Evolutionary conservation across 2,888 invertebrate genomes (phyloP), one percentile per base, ranked within the genome.

Genomic region (Antheraea yamamai): DNA sequence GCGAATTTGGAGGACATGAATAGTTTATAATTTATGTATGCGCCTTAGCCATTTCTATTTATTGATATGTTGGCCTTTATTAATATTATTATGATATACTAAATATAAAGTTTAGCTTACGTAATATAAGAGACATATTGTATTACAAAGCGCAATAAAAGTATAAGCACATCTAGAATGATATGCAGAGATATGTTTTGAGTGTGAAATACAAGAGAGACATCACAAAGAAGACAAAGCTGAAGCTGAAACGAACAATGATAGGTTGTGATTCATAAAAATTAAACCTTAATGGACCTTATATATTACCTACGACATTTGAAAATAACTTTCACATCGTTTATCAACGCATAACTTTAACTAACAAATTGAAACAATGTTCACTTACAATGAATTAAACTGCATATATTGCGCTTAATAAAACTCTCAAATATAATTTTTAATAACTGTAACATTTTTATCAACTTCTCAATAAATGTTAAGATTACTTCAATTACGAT

Each of bases 351-450:
- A 94, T 94, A 94, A 94, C 94, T 92, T 94, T 93, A 95, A 95
- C 93, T 89, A 94, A 94, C 94, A 94, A 93, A 94, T 94, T 88
- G 92, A 95, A 95, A 94, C 94, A 92, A 94, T 93, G 88, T 92
- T 92, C 91, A 92, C 92, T 93, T 93, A 93, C 91, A 92, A 94
- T 94, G 91, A 95, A 94, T 94, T 92, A 93, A 94, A 94, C 91
- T 94, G 93, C 92, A 91, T 92, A 93, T 90, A 92, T 91, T 91
- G 93, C 94, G 93, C 93, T 93, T 88, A 93, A 94, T 94, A 94
- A 95, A 95, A 94, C 94, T 95, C 94, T 95, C 94, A 93, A 94
- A 94, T 94, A 94, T 94, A 95, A 93, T 95, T 94, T 90, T 66
- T 66, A n/a, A 66, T 66, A 94, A 94, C 93, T 93, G 93, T 93